Evolutionary conservation across 2,888 invertebrate species (phyloP), one percentile per base, ranked within the genome.

Genomic region (Oscheius myriophilus): DNA sequence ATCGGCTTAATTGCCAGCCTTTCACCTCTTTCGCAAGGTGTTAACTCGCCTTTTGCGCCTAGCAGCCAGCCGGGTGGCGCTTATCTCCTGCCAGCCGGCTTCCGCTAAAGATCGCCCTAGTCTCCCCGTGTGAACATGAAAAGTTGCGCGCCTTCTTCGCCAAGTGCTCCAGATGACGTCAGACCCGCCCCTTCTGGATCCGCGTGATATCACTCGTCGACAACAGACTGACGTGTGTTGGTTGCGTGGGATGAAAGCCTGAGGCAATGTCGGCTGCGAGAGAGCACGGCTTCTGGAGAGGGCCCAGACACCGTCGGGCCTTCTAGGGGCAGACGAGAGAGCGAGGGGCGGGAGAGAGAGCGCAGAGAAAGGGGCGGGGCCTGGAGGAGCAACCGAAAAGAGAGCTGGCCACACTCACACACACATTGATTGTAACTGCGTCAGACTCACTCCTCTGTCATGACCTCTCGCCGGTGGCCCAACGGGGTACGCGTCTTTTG

Each of bases 401-500:
- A 39, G 49, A 61, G 61, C 45, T 26, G 26, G 57, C 41, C 33
- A 33, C 33, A 33, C 33, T 33, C 33, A 33, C 33, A 33, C 33
- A 33, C 33, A 23, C 61, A 61, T 61, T 61, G 61, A 61, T 61
- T 61, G 61, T 61, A 61, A 61, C 61, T 61, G 61, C 61, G 61
- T 49, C 61, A 61, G 49, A 33, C 39, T 41, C 58, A 18, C 53
- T 53, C 16, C 23, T 18, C 21, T 23, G 16, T 23, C 21, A 61
- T 61, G 61, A 61, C 26, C 6, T 49, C 49, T 45, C 59, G 59
- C 18, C 25, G 61, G 23, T 61, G 61, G 61, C 61, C 61, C 61
- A 61, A 61, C 21, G 61, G 61, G 61, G 61, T 61, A 61, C 33
- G 61, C 49, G 33, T 39, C 57, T 42, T 42, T 57, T 18, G 9